Evolutionary conservation across 2,113 vertebrate species (phyloP).

Genomic region (Eclectus roratus): DNA sequence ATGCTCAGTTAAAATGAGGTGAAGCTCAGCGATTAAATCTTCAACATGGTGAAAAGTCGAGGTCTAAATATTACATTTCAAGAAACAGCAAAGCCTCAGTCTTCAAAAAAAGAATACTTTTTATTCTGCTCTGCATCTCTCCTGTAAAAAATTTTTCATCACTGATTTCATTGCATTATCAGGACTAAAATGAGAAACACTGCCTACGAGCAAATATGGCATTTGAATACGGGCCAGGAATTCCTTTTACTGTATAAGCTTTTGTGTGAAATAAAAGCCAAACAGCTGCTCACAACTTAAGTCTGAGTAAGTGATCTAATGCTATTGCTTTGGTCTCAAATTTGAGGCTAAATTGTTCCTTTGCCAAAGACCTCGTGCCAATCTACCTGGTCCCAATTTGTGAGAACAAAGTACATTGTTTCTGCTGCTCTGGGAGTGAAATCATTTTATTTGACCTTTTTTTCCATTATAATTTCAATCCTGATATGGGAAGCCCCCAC

Average conservation of each 20-base stretch:
- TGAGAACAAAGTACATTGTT: constrained; percentile 59
- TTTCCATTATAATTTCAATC: background rate
- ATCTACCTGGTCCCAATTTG: constrained; percentile 67
- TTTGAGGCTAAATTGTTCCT: constrained; percentile 35
- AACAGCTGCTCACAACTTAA: constrained; percentile 68
- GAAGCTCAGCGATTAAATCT: background rate
- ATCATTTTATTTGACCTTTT: background rate
- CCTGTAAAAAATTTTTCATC: constrained; percentile 47
- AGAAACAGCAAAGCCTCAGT: background rate
- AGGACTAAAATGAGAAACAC: constrained; percentile 62
- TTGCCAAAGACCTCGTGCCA: constrained; percentile 44
- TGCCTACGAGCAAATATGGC: constrained; percentile 58
- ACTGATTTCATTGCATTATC: constrained; percentile 58
- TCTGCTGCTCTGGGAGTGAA: constrained; percentile 18
- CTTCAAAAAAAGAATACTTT: background rate
- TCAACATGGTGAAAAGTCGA: background rate
- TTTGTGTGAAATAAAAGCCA: constrained; percentile 69
- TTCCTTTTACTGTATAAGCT: constrained; percentile 59
- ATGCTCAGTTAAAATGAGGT: background rate
- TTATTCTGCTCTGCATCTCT: background rate
- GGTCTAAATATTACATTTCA: background rate
- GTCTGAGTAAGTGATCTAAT: constrained; percentile 59
- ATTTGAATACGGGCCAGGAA: constrained; percentile 61
- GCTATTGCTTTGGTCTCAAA: constrained; percentile 51
- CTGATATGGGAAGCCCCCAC: background rate